Conservation (phyloP, 2,888 invertebrate species). For the Bellardia bayeri region DNA sequence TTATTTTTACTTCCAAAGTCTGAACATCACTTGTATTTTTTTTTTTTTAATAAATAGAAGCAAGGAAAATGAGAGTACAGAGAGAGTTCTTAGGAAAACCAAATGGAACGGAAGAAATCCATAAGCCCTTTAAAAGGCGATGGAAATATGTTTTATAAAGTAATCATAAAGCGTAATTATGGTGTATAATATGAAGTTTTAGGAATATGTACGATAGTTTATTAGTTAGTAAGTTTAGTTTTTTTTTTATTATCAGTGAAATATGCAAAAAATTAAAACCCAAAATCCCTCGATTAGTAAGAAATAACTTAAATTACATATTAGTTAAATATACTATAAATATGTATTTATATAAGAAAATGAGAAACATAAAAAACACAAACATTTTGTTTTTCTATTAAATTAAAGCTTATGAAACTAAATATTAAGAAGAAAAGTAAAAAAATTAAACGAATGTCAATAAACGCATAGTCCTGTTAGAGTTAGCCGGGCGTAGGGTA, state of each 20-base stretch:
- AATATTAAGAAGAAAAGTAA: slow-evolving; percentile 31
- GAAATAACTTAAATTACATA: slow-evolving; percentile 50
- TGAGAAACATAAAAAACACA: slow-evolving; percentile 49
- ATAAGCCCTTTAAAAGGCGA: background rate
- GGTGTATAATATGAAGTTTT: slow-evolving; percentile 33
- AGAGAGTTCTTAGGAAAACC: slow-evolving; percentile 16
- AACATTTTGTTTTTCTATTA: slow-evolving; percentile 39
- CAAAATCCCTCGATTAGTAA: slow-evolving; percentile 71
- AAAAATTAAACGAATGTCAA: slow-evolving; percentile 30
- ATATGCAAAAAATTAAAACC: slow-evolving; percentile 34
- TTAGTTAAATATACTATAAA: slow-evolving; percentile 30
- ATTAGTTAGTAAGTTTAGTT: slow-evolving; percentile 15
- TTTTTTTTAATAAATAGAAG: slow-evolving; percentile 26
- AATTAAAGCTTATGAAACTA: slow-evolving; percentile 53
- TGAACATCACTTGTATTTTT: background rate
- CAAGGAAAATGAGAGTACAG: background rate
- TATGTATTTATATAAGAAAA: slow-evolving; percentile 12
- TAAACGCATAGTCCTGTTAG: slow-evolving; percentile 62
- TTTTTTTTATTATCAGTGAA: slow-evolving; percentile 19
- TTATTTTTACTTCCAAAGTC: slow-evolving; percentile 16
- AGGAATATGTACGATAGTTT: slow-evolving; percentile 19
- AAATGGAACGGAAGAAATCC: background rate
- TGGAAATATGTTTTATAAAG: slow-evolving; percentile 18
- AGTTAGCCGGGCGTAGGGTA: slow-evolving; percentile 54
- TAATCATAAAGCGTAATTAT: slow-evolving; percentile 56